phyloP scores from a whole-genome alignment of 2,888 invertebrate species.

The Biston stratarius region DNA sequence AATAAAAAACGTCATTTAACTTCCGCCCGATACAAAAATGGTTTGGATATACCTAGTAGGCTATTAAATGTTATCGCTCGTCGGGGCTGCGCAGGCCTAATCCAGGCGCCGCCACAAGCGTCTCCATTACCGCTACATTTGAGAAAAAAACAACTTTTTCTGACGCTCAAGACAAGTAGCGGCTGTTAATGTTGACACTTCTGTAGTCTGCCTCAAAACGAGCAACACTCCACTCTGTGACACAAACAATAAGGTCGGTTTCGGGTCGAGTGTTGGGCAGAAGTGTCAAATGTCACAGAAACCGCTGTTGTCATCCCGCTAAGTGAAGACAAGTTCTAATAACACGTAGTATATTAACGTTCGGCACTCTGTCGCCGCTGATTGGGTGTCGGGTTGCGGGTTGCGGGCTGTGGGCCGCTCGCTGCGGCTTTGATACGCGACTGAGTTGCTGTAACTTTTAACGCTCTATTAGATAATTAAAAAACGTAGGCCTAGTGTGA shows the following conservation, averaged over 20 bases:
- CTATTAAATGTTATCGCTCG: not conserved
- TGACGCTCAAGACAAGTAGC: constrained; percentile 69
- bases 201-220: constrained; percentile 25
- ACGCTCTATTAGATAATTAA: not conserved
- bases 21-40: not conserved
- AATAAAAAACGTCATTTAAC: too few relatives aligned
- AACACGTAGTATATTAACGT: constrained; percentile 75
- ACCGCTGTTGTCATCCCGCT: constrained; percentile 61
- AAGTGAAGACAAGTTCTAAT: constrained; percentile 80
- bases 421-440: constrained; percentile 36
- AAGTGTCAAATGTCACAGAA: constrained; percentile 71
- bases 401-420: constrained; percentile 31
- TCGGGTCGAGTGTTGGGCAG: constrained; percentile 21
- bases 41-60: not conserved
- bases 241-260: constrained; percentile 36
- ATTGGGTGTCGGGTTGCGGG: constrained; percentile 57
- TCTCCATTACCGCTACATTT: constrained; percentile 66
- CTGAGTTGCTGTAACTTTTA: constrained; percentile 14
- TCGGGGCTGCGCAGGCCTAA: constrained; percentile 13
- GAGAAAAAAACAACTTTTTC: constrained; percentile 61
- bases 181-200: constrained; percentile 62
- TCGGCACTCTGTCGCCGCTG: constrained; percentile 49
- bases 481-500: too few relatives aligned
- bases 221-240: constrained; percentile 13
- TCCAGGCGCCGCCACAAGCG: constrained; percentile 54